These are phyloP conservation scores for Platygyra sinensis DNA, from an alignment of 64 coral and sea anemone genomes.

Conservation along the genomic window DNA sequence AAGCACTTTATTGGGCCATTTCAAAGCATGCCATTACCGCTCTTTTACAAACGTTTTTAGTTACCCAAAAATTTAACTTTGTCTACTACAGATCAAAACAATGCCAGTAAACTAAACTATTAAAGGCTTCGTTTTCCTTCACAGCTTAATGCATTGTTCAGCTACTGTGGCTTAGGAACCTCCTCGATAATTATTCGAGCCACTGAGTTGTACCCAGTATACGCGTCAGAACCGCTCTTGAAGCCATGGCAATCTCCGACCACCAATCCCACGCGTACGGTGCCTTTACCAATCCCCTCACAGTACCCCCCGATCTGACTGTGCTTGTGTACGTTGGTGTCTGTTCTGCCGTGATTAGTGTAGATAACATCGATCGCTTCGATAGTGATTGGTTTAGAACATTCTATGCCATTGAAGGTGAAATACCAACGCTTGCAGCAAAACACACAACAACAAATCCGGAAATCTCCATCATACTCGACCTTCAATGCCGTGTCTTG, in stretches of 20 bases:
- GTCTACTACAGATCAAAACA: too few relatives aligned
- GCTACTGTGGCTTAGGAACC: not conserved
- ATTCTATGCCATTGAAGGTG: conserved; percentile 18
- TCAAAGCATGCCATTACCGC: too few relatives aligned
- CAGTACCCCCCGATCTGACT: too few relatives aligned
- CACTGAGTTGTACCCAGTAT: not conserved
- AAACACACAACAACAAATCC: not conserved
- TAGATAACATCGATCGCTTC: not conserved
- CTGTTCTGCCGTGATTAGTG: too few relatives aligned
- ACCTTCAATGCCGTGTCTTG: not conserved
- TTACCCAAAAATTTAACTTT: too few relatives aligned
- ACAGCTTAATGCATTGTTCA: not conserved
- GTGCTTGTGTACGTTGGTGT: too few relatives aligned
- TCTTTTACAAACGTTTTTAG: too few relatives aligned
- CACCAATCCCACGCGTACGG: not conserved
- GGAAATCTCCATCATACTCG: conserved; percentile 1
- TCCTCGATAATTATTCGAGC: not conserved
- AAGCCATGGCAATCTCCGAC: not conserved
- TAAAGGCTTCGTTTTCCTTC: too few relatives aligned
- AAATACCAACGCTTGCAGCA: conserved; percentile 49
- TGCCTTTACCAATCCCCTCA: too few relatives aligned
- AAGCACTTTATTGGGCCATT: too few relatives aligned
- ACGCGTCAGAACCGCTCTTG: not conserved
- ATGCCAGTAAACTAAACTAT: too few relatives aligned
- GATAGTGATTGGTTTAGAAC: conserved; percentile 19